Conservation (phyloP, 2,797 vertebrate genomes). For the Threskiornis aethiopicus region DNA sequence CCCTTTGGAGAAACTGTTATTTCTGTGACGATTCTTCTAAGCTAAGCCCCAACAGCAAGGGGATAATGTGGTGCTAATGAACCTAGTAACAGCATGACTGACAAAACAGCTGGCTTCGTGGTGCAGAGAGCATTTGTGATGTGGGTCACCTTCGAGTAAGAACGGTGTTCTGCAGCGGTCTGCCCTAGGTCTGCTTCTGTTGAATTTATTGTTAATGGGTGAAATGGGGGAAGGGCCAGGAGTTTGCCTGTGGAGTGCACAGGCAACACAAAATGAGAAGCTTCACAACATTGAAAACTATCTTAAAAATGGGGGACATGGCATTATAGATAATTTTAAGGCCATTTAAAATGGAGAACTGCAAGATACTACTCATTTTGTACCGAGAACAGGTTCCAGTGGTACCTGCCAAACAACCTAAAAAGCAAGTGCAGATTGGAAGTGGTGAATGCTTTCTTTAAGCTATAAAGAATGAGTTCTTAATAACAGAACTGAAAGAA, state of each 20-base stretch:
- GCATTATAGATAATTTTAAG: no score
- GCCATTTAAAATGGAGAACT: background rate
- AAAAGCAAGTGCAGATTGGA: background rate
- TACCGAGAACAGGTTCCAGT: background rate
- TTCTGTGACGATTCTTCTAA: background rate
- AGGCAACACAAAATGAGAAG: background rate
- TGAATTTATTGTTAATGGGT: accelerated
- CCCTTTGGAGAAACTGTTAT: background rate
- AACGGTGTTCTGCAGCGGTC: background rate
- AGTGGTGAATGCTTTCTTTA: background rate
- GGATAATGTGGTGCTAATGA: accelerated
- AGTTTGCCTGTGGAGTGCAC: background rate
- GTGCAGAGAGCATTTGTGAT: background rate
- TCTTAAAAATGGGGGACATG: accelerated
- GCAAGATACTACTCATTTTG: background rate
- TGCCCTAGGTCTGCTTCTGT: background rate
- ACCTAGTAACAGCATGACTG: no score
- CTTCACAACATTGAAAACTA: background rate
- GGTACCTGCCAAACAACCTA: background rate
- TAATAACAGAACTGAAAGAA: background rate
- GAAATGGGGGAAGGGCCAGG: background rate
- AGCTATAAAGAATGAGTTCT: background rate
- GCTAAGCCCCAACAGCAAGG: background rate
- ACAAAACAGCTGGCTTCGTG: background rate
- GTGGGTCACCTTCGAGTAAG: background rate